Evolutionary conservation across 2,113 vertebrate species (phyloP), one percentile per base, ranked within the genome.

Genomic region (Stomatorhinus ivindoensis): DNA sequence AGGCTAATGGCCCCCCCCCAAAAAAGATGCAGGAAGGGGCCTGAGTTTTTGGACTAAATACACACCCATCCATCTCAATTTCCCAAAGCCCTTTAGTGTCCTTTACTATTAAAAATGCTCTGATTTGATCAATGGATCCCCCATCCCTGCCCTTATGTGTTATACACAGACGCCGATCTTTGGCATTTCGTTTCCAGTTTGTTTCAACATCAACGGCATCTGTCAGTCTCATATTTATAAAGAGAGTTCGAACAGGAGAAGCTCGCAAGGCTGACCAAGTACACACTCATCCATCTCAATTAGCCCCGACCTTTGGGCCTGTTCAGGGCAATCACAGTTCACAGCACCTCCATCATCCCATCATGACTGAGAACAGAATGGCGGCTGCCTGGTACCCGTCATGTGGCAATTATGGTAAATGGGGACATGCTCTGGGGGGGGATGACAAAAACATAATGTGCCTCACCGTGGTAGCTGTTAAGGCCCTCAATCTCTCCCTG

Each of bases 51-150:
- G 24, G 50, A 51, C 55, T 48, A 39, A 89, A 87, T 86, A 87
- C 84, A 89, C 89, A 89, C 65, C 42, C 82, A 87, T 86, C 51
- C 82, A 86, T 69, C 89, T 86, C 82, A 50, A 89, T 89, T 86
- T 53, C 3, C 51, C 84, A 89, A 50, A 86, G 55, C 53, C 35
- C 88, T 58, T 89, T 46, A 39, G 31, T 76, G 84, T 85, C 17
- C n/a, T n/a, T n/a, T 73, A 85, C 21, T 31, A 89, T 85, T 89
- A 89, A 58, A 61, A 89, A n/a, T 47, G 88, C 42, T 47, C 39
- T 0, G 3, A 82, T 39, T n/a, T 42, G 27, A 84, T 47, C 13
- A 17, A 76, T 47, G 82, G 73, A 46, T 35, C 6, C 48, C n/a
- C 27, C 15, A 46, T 55, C 39, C 39, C 48, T 31, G 39, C 13